These are phyloP conservation scores for Nomia melanderi DNA, from an alignment of 1,140 invertebrate species.

Conservation along the genomic window DNA sequence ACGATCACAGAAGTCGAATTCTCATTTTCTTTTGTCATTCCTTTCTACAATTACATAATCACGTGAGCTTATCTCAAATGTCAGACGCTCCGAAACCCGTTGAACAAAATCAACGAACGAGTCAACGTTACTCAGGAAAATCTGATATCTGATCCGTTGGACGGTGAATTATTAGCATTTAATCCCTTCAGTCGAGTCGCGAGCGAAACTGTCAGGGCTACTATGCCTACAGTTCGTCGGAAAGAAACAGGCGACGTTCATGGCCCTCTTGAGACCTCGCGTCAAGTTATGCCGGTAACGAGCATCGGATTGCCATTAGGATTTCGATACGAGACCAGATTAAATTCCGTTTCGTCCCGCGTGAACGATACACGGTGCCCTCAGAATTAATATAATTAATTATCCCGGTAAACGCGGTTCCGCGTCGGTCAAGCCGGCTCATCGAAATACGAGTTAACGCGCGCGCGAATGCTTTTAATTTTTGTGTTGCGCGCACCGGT, in stretches of 20 bases:
- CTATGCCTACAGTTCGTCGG: not conserved
- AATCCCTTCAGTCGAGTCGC: not conserved
- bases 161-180: conserved; percentile 24
- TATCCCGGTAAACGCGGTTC: not conserved
- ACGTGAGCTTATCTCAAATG: too few relatives aligned
- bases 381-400: not conserved
- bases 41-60: too few relatives aligned
- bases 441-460: not conserved
- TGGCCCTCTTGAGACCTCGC: conserved; percentile 32
- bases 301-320: conserved; percentile 51
- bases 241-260: conserved; percentile 45
- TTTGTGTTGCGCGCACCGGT: not conserved
- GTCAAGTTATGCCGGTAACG: conserved; percentile 43
- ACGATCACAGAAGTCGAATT: too few relatives aligned
- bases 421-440: not conserved
- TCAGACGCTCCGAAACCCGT: too few relatives aligned
- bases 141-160: not conserved
- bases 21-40: too few relatives aligned
- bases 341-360: conserved; percentile 4
- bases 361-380: too few relatives aligned
- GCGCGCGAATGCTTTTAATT: conserved; percentile 1
- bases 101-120: too few relatives aligned
- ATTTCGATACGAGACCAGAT: conserved; percentile 10
- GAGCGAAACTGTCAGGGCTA: not conserved
- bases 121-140: not conserved